Evolutionary conservation across 2,797 vertebrate genomes (phyloP), one percentile per base, ranked within the genome.

Genomic region (Spatula clypeata): DNA sequence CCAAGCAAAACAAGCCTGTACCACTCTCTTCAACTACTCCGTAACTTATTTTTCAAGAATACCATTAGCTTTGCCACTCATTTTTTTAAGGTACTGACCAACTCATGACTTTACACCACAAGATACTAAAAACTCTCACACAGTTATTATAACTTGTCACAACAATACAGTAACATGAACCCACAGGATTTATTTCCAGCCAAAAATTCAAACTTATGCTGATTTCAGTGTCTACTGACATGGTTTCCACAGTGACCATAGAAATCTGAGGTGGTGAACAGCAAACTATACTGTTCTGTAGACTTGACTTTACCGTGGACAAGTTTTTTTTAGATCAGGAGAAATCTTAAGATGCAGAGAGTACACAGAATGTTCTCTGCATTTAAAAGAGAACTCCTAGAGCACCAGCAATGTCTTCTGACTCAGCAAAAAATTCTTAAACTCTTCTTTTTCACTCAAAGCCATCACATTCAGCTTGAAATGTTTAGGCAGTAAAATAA

Each of bases 171-270:
- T 53, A 71, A 74, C 18, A 74, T 12, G 15, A 94, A 83, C 2
- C 3, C 36, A 86, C 2, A 21, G 31, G 31, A 86, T 71, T 82
- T 88, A 40, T 74, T 90, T 95, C 83, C 79, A 88, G 40, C 3
- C 65, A 45, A 53, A 77, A 79, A 44, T 62, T 84, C 45, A 69
- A 86, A 86, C 31, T 27, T 23, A 75, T 34, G 36, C 6, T 4
- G 19, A 69, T 71, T 79, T 82, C 60, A 58, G 13, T 61, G 34
- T 1, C 62, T 94, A 77, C 54, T 76, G 0, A 92, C 87, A 18
- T 29, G 18, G 23, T 58, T 86, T 93, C 42, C 45, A 61, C 34
- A 72, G 16, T 36, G 38, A 75, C 45, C 47, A 73, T 0, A 66
- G 9, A 65, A 65, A 13, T 62, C 51, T 62, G 45, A 90, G 38